Conservation (phyloP, 2,113 vertebrate species). For the Alethe castanea region DNA sequence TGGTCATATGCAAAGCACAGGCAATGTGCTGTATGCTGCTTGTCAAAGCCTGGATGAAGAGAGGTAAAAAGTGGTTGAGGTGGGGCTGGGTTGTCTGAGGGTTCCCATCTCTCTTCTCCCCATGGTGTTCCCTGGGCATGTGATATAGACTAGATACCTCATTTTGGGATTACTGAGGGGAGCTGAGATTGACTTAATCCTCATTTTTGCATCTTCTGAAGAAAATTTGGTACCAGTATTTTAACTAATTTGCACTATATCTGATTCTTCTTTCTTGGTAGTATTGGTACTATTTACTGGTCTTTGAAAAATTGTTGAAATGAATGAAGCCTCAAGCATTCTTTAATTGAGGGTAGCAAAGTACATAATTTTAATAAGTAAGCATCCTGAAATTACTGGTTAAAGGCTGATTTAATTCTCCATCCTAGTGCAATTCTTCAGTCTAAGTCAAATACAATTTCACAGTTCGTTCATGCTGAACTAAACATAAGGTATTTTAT, state of each 20-base stretch:
- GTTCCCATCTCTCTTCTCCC: background rate
- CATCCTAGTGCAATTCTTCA: background rate
- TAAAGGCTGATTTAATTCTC: background rate
- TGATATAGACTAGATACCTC: background rate
- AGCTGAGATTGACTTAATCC: background rate
- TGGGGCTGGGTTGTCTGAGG: background rate
- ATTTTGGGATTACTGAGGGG: background rate
- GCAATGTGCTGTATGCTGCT: background rate
- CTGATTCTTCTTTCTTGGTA: background rate
- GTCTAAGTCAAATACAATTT: background rate
- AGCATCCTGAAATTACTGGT: background rate
- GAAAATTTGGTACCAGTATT: background rate
- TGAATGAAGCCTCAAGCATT: background rate
- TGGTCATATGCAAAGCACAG: background rate
- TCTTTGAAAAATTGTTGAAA: background rate
- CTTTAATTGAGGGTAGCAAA: background rate
- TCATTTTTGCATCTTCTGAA: background rate
- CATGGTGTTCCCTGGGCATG: accelerated
- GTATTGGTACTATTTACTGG: background rate
- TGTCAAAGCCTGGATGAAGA: background rate
- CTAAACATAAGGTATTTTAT: background rate
- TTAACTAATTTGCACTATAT: background rate
- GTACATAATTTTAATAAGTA: background rate
- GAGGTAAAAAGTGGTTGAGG: background rate
- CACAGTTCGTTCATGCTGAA: background rate